Base-by-base conservation (phyloP, 2,888 invertebrate species). In the Plebejus anna region DNA sequence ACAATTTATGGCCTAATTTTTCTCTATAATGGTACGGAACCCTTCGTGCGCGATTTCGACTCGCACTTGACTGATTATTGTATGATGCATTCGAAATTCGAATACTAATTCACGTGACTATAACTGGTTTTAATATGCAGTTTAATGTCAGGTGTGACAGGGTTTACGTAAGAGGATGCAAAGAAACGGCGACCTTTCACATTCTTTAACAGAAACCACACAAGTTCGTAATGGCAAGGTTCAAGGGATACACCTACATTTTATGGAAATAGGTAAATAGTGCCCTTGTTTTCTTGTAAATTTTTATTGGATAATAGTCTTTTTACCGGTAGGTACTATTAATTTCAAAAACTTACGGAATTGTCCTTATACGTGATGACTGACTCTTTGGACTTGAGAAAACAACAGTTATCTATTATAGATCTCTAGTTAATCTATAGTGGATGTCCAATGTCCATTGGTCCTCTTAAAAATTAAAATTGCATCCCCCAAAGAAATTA, bases 171-270 rank as follows among this genome's bases (percentile, higher is more conserved):
- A 73, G 55, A 73, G 13, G 55, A 51, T 51, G 55, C 73, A 73
- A 51, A 28, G 51, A 32, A 55, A 73, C 11, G 51, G 32, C 32
- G 55, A 73, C 73, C 73, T 73, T 73, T 73, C 28, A 51, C 73
- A 32, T 73, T 73, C 73, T 73, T 73, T 55, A 55, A 51, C 51
- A 32, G 73, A 73, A 73, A 73, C 73, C 73, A 73, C 73, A 73
- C 73, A 55, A 73, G 51, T 55, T 51, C 47, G 72, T 47, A 42
- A 47, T 72, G 47, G 22, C 72, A 55, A 32, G 55, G 73, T 51
- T 73, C 55, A 73, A 73, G 51, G 47, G 47, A 73, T 36, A 36
- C 66, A 66, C 66, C 66, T 66, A 66, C 32, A 66, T 66, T 16
- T 66, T 66, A 13, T 36, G 16, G 4, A 66, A 66, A 66, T 11